Percentiles rank a stretch among this genome's conserved stretches.
Conservation (phyloP, 2,797 vertebrate species). For the Pantherophis alleghaniensis region DNA sequence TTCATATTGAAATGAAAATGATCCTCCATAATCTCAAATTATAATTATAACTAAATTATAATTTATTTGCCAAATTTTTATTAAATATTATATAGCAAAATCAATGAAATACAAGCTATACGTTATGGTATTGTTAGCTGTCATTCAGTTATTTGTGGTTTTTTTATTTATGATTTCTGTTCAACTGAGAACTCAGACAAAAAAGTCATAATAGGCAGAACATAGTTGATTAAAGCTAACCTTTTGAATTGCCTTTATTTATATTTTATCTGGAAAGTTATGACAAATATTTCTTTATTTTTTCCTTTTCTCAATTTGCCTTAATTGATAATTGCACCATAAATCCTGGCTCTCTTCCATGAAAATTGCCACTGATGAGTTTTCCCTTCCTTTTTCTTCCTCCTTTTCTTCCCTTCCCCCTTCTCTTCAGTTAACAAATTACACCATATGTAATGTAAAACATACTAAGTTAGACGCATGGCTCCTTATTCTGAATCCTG, state of each 20-base stretch:
- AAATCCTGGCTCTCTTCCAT: slow-evolving; percentile 64
- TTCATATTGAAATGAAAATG: neutral
- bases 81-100: neutral
- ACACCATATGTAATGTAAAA: slow-evolving; percentile 72
- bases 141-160: neutral
- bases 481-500: slow-evolving; percentile 65
- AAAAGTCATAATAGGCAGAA: neutral
- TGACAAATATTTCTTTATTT: slow-evolving; percentile 64
- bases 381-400: slow-evolving; percentile 37
- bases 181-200: neutral
- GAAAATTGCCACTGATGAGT: slow-evolving; percentile 57
- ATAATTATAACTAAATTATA: neutral
- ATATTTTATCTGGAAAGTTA: slow-evolving; percentile 61
- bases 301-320: slow-evolving; percentile 42
- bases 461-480: slow-evolving; percentile 65
- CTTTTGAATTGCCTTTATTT: slow-evolving; percentile 55
- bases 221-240: slow-evolving; percentile 6
- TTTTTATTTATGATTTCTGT: neutral
- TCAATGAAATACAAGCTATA: neutral
- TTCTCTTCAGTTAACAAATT: slow-evolving; percentile 49
- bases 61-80: neutral
- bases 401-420: slow-evolving; percentile 13
- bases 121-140: neutral
- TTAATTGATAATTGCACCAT: slow-evolving; percentile 65
- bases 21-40: neutral